Conservation (phyloP, 2,888 invertebrate species). For the Frankliniella intonsa region DNA sequence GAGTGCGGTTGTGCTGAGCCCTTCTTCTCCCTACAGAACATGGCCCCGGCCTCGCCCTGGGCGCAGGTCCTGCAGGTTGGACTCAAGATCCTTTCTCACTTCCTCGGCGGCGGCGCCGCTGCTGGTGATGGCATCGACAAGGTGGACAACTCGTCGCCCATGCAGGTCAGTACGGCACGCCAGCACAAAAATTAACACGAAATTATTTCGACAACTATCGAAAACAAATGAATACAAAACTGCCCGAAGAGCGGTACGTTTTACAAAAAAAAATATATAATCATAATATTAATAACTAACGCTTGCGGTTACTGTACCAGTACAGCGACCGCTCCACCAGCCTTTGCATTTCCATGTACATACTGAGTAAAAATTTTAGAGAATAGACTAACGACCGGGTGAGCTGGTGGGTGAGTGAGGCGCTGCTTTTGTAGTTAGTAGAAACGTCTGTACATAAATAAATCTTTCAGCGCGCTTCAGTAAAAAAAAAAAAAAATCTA, state of each 20-base stretch:
- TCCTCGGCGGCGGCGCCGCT: constrained; percentile 72
- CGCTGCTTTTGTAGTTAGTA: too few relatives aligned
- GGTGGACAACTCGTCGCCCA: constrained; percentile 66
- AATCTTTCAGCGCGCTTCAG: too few relatives aligned
- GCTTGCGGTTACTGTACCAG: not conserved
- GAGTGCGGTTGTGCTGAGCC: too few relatives aligned
- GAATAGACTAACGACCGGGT: too few relatives aligned
- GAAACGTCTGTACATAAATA: too few relatives aligned
- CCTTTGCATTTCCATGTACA: too few relatives aligned
- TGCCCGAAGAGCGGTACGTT: too few relatives aligned
- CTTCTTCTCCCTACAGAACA: not conserved
- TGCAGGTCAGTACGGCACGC: constrained; percentile 64
- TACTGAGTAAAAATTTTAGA: too few relatives aligned
- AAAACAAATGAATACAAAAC: not conserved
- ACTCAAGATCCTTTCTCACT: constrained; percentile 75
- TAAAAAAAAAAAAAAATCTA: too few relatives aligned
- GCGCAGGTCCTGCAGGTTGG: constrained; percentile 81
- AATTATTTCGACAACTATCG: not conserved
- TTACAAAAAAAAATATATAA: too few relatives aligned
- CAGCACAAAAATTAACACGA: not conserved
- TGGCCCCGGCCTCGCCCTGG: constrained; percentile 75
- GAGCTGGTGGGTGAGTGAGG: too few relatives aligned
- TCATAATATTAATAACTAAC: not conserved
- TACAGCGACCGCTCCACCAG: too few relatives aligned
- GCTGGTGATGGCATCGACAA: constrained; percentile 89